Conservation (phyloP, 2,888 invertebrate genomes). For the Drosophila phalerata region DNA sequence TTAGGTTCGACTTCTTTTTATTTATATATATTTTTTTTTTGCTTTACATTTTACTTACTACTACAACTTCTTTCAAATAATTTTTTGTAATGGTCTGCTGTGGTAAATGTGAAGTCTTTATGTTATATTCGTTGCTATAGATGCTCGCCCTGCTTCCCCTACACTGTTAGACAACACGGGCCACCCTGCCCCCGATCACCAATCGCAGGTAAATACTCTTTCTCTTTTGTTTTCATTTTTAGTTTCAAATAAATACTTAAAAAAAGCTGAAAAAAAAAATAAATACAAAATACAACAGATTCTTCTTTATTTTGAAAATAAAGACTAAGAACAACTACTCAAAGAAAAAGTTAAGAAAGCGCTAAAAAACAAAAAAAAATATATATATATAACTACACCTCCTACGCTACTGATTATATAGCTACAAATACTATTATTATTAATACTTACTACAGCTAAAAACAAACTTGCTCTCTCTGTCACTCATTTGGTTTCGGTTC, state of each 20-base stretch:
- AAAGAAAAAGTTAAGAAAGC: slow-evolving; percentile 65
- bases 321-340: slow-evolving; percentile 50
- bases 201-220: slow-evolving; percentile 89
- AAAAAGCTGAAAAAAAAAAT: slow-evolving; percentile 41
- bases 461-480: slow-evolving; percentile 63
- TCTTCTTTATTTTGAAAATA: slow-evolving; percentile 53
- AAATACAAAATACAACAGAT: slow-evolving; percentile 44
- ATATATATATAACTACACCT: slow-evolving; percentile 57
- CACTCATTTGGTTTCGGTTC: slow-evolving; percentile 71
- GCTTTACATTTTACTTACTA: slow-evolving; percentile 65
- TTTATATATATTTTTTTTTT: not conserved
- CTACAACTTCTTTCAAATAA: slow-evolving; percentile 80
- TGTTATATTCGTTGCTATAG: slow-evolving; percentile 97
- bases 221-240: slow-evolving; percentile 81
- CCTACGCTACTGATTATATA: slow-evolving; percentile 45
- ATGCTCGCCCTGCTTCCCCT: slow-evolving; percentile 96
- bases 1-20: not conserved
- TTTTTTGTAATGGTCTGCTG: slow-evolving; percentile 86
- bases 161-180: slow-evolving; percentile 95
- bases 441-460: slow-evolving; percentile 56
- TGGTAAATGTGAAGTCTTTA: slow-evolving; percentile 86
- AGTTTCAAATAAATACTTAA: slow-evolving; percentile 61
- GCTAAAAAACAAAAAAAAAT: slow-evolving; percentile 39
- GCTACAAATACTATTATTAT: slow-evolving; percentile 53
- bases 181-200: slow-evolving; percentile 91